Evolutionary conservation across 2,888 invertebrate species (phyloP).

Genomic region (Megalurothrips usitatus): DNA sequence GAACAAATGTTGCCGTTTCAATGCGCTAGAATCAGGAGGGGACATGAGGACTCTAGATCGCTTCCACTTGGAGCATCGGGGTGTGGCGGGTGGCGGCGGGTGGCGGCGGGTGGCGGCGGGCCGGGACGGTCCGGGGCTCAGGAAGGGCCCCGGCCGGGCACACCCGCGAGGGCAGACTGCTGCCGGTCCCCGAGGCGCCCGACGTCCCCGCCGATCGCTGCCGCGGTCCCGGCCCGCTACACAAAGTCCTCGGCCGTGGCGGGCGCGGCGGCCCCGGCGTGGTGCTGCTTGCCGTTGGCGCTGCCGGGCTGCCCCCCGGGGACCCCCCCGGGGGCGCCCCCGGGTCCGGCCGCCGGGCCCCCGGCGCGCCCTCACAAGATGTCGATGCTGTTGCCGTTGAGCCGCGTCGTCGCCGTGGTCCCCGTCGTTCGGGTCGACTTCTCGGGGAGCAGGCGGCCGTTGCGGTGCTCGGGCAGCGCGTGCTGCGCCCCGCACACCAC

Average conservation of each 20-base stretch:
- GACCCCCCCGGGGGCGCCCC: neutral
- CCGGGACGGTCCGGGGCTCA: neutral
- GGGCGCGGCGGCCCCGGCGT: neutral
- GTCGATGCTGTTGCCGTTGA: conserved; percentile 31
- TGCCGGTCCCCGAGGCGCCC: neutral
- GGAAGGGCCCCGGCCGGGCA: neutral
- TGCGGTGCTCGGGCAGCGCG: conserved; percentile 31
- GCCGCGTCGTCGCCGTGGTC: conserved; percentile 33
- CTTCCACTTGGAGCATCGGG: neutral
- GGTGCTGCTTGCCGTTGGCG: neutral
- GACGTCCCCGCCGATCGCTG: neutral
- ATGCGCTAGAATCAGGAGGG: neutral
- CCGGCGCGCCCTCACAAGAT: conserved; percentile 36
- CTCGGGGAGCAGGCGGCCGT: conserved; percentile 38
- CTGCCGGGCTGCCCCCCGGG: neutral
- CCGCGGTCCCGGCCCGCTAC: neutral
- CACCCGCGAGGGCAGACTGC: neutral
- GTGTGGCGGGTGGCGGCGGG: neutral
- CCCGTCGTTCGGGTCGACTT: conserved; percentile 39
- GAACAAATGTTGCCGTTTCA: neutral
- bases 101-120: neutral
- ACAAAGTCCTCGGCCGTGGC: neutral
- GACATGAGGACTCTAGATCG: neutral
- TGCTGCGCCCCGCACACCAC: conserved; percentile 50
- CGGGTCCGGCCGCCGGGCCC: neutral